These are phyloP conservation scores for Chalcis sispes DNA, from an alignment of 2,888 invertebrate genomes.

Conservation along the genomic window DNA sequence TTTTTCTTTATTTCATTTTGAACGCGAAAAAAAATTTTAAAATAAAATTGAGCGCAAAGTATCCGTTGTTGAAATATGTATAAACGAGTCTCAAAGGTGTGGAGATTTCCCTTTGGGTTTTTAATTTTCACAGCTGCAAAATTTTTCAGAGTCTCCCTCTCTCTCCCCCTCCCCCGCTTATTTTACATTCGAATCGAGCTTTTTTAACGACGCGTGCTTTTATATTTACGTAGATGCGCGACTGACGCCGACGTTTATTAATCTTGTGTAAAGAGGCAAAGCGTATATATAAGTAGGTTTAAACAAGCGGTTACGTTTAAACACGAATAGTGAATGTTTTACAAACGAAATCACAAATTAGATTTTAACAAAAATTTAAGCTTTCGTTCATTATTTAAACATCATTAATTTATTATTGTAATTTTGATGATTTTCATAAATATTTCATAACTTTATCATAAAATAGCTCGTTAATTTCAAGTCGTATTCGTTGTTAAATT, in stretches of 20 bases:
- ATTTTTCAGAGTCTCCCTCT: slow-evolving; percentile 40
- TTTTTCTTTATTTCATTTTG: slow-evolving; percentile 53
- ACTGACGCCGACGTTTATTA: slow-evolving; percentile 11
- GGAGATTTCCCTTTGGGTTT: slow-evolving; percentile 46
- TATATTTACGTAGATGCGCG: slow-evolving; percentile 32
- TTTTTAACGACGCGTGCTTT: slow-evolving; percentile 9
- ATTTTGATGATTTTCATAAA: background rate
- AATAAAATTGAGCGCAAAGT: slow-evolving; percentile 36
- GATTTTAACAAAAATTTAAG: no score
- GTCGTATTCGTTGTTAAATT: background rate
- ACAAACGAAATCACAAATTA: background rate
- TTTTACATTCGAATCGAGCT: slow-evolving; percentile 18
- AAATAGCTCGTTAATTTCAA: background rate
- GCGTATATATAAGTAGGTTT: background rate
- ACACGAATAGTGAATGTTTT: slow-evolving; percentile 19
- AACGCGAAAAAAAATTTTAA: background rate
- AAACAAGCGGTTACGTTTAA: slow-evolving; percentile 40
- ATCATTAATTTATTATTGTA: background rate
- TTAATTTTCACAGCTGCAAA: slow-evolving; percentile 40
- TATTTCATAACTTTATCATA: background rate
- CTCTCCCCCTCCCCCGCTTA: slow-evolving; percentile 22
- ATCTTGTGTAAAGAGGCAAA: slow-evolving; percentile 5
- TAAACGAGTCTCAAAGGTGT: slow-evolving; percentile 55
- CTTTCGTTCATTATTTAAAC: background rate
- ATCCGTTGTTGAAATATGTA: slow-evolving; percentile 53